Evolutionary conservation across 2,888 invertebrate genomes (phyloP).

Genomic region (Rhamnusium bicolor): DNA sequence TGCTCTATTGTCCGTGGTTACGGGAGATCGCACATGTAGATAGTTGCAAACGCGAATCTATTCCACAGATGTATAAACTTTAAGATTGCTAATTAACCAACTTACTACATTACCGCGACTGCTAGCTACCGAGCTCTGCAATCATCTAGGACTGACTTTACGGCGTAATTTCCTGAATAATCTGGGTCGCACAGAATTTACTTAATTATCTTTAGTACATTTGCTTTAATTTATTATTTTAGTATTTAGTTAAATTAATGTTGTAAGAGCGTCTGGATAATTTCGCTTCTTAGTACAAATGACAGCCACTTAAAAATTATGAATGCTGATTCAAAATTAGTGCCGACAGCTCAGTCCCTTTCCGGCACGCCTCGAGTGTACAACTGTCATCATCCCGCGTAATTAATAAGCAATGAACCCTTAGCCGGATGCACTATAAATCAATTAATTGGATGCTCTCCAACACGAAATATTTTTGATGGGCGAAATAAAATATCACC

Average conservation of each 20-base stretch:
- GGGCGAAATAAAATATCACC: not conserved
- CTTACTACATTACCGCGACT: conserved; percentile 43
- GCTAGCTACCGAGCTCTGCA: conserved; percentile 46
- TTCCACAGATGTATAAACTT: conserved; percentile 48
- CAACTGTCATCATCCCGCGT: not conserved
- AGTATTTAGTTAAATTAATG: conserved; percentile 41
- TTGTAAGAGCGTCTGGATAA: conserved; percentile 36
- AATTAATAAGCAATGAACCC: not conserved
- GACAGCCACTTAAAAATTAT: conserved; percentile 21
- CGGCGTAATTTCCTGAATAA: conserved; percentile 45
- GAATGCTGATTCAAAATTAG: not conserved
- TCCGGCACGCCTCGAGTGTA: not conserved
- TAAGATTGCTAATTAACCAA: conserved; percentile 52
- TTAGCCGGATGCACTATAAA: not conserved
- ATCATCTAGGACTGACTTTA: conserved; percentile 42
- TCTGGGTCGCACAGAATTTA: conserved; percentile 48
- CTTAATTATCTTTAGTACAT: conserved; percentile 50
- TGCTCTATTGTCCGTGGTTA: conserved; percentile 57
- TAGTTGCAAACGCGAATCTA: conserved; percentile 41
- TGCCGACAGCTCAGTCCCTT: conserved; percentile 7
- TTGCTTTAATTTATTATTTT: conserved; percentile 48
- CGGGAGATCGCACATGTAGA: conserved; percentile 58
- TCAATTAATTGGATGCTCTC: not conserved
- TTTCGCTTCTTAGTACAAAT: conserved; percentile 22
- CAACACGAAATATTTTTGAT: not conserved